Conservation (phyloP, 2,797 vertebrate species). For the Columba guinea region DNA sequence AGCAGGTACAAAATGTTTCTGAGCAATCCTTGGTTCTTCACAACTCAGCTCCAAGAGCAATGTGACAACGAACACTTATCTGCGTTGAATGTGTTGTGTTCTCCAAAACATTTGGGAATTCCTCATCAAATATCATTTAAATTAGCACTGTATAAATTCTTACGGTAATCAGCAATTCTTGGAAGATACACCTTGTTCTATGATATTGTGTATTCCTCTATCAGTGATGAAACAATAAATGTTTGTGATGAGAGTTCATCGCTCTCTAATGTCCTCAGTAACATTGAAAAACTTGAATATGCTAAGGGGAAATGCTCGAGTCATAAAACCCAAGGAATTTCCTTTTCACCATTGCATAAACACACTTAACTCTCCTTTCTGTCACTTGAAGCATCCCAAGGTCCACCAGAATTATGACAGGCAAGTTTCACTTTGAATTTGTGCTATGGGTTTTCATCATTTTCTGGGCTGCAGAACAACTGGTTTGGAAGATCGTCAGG, state of each 20-base stretch:
- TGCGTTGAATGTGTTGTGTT: not conserved
- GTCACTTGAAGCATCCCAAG: not conserved
- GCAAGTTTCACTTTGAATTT: not conserved
- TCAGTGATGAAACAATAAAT: not conserved
- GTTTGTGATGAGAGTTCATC: not conserved
- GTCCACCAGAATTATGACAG: not conserved
- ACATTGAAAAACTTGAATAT: not conserved
- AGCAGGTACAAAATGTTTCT: not conserved
- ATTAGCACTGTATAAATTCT: not conserved
- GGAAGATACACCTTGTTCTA: not conserved
- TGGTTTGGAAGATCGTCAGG: not conserved
- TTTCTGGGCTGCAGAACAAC: not conserved
- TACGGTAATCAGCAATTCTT: not conserved
- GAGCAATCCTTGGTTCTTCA: not conserved
- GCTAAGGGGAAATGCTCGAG: not conserved
- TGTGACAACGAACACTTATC: not conserved
- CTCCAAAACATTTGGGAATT: not conserved
- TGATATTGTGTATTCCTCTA: not conserved
- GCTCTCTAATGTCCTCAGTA: fast-evolving
- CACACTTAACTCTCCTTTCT: not conserved
- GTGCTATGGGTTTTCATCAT: not conserved
- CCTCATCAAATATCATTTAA: not conserved
- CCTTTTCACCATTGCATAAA: not conserved
- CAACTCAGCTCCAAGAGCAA: not conserved
- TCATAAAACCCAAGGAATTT: not conserved